These are phyloP conservation scores for Magallana angulata DNA, from an alignment of 1,140 invertebrate species.

Conservation along the genomic window DNA sequence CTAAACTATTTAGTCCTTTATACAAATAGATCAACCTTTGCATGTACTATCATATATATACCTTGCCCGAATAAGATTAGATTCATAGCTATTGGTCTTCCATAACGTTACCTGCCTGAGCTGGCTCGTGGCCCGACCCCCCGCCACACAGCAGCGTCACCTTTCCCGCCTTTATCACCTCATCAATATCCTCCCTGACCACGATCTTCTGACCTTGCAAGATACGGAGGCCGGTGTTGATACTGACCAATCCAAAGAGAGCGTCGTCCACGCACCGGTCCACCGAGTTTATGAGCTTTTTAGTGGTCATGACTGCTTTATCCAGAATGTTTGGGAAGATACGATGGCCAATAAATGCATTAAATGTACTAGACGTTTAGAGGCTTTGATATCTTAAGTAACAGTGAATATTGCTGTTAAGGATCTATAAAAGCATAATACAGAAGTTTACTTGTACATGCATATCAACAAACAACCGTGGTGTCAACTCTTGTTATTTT, in stretches of 20 bases:
- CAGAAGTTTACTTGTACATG: too few species aligned
- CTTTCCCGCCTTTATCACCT: slow-evolving; percentile 80
- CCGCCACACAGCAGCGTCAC: slow-evolving; percentile 88
- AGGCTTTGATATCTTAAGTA: too few species aligned
- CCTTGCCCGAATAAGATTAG: too few species aligned
- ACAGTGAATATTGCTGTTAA: too few species aligned
- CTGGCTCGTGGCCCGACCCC: slow-evolving; percentile 93
- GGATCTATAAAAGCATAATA: too few species aligned
- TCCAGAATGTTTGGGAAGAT: background rate
- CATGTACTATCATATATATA: too few species aligned
- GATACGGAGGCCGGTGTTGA: slow-evolving; percentile 83
- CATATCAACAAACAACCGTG: too few species aligned
- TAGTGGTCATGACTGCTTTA: slow-evolving; percentile 67
- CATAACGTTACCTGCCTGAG: slow-evolving; percentile 84
- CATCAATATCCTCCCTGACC: slow-evolving; percentile 81
- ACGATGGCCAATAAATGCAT: slow-evolving; percentile 15
- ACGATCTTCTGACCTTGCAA: slow-evolving; percentile 84
- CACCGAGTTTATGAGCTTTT: slow-evolving; percentile 85
- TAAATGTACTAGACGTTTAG: background rate
- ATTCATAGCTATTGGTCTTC: background rate
- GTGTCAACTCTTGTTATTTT: too few species aligned
- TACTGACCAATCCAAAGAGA: slow-evolving; percentile 84
- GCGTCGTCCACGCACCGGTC: slow-evolving; percentile 86
- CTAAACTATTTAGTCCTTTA: too few species aligned
- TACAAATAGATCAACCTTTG: too few species aligned